Conservation (phyloP, 2,113 vertebrate genomes). For the Martes martes region DNA sequence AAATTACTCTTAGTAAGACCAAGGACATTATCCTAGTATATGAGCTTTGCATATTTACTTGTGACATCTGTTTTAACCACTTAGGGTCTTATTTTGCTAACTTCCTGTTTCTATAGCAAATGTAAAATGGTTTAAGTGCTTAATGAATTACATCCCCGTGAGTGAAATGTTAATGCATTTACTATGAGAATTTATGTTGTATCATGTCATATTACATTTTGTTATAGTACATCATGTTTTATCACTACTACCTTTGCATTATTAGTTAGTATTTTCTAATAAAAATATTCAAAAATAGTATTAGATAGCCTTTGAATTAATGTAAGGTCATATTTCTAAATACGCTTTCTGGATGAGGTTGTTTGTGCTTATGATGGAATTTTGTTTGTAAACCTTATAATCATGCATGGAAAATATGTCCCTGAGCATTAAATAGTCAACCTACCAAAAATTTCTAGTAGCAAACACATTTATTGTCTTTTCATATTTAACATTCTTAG, state of each 20-base stretch:
- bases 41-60: background rate
- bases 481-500: slow-evolving; percentile 2
- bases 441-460: background rate
- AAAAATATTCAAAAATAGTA: background rate
- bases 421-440: background rate
- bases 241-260: background rate
- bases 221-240: background rate
- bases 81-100: background rate
- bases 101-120: background rate
- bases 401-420: background rate
- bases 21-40: background rate
- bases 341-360: background rate
- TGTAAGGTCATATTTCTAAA: background rate
- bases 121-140: background rate
- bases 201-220: background rate
- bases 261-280: background rate
- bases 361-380: background rate
- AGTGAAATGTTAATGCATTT: background rate
- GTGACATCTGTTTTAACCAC: background rate
- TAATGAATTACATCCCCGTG: background rate
- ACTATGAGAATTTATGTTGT: background rate
- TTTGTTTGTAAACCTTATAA: background rate
- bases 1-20: background rate
- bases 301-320: background rate
- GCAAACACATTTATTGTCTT: background rate